Evolutionary conservation across 2,888 invertebrate species (phyloP).

Genomic region (Mesorhabditis spiculigera): DNA sequence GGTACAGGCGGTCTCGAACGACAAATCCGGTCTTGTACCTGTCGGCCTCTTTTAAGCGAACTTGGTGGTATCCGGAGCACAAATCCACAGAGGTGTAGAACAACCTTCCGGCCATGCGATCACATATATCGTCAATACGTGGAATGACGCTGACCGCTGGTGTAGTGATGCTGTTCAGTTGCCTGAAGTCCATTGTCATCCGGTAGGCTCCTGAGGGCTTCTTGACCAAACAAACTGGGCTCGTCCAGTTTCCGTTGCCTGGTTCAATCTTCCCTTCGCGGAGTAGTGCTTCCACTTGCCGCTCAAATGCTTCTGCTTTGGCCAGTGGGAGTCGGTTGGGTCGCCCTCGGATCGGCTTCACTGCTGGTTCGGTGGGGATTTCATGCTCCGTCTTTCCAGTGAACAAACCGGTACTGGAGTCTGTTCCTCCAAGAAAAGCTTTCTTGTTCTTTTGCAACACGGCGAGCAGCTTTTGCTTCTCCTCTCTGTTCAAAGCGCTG

Average conservation of each 20-base stretch:
- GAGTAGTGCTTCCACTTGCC: conserved; percentile 11
- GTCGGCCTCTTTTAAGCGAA: conserved; percentile 11
- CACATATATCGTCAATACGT: conserved; percentile 11
- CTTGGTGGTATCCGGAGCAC: conserved; percentile 19
- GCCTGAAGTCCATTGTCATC: conserved; percentile 23
- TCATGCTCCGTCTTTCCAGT: conserved; percentile 14
- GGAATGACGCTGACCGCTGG: conserved; percentile 12
- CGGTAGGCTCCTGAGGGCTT: conserved; percentile 16
- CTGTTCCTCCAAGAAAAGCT: conserved; percentile 16
- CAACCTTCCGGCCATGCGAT: conserved; percentile 7
- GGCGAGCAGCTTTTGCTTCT: conserved; percentile 6
- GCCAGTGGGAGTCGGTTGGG: conserved; percentile 10
- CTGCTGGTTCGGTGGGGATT: conserved; percentile 10
- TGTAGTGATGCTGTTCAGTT: conserved; percentile 16
- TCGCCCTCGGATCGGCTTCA: not conserved
- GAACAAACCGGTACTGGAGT: conserved; percentile 18
- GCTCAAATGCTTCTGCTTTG: conserved; percentile 11
- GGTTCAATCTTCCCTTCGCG: conserved; percentile 14
- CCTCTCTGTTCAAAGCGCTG: too few relatives aligned
- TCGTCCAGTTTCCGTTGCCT: conserved; percentile 6
- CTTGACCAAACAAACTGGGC: conserved; percentile 19
- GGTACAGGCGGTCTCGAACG: conserved; percentile 10
- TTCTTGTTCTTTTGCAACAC: not conserved
- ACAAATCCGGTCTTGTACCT: conserved; percentile 18
- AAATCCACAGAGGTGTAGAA: conserved; percentile 21